These are phyloP conservation scores for Emydoidea blandingii DNA, from an alignment of 2,797 vertebrate species.

Conservation along the genomic window DNA sequence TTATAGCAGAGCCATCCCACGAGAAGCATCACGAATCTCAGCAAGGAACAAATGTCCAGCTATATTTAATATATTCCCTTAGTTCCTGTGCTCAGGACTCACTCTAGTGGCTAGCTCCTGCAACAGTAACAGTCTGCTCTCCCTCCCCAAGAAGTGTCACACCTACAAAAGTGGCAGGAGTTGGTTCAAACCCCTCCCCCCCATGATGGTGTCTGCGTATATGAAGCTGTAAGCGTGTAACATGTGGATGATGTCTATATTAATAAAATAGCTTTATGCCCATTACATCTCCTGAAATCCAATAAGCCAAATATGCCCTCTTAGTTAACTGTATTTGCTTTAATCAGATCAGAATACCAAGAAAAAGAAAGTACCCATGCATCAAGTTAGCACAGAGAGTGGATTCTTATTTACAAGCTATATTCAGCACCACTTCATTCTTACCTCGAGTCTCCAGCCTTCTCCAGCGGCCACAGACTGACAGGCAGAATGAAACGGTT, in stretches of 20 bases:
- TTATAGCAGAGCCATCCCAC: conserved; percentile 37
- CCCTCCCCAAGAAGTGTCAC: neutral
- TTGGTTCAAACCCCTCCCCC: neutral
- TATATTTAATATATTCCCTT: neutral
- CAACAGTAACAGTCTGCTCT: neutral
- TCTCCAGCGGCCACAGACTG: neutral
- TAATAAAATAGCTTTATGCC: neutral
- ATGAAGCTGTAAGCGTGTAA: neutral
- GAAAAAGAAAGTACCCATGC: neutral
- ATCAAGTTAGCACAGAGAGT: neutral
- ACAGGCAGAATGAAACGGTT: neutral
- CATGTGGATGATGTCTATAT: neutral
- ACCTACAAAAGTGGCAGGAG: neutral
- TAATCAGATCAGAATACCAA: neutral
- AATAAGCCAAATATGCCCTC: neutral
- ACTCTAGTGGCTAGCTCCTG: neutral
- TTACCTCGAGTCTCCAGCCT: neutral
- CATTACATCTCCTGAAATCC: neutral
- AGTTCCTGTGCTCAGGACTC: neutral
- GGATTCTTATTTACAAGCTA: neutral
- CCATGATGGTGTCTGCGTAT: neutral
- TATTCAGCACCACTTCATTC: neutral
- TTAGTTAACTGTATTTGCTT: neutral
- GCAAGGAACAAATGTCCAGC: neutral
- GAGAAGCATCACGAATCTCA: neutral